Conservation (phyloP, 92 coral and sea anemone genomes). For the Hydrozoanthus gracilis region DNA sequence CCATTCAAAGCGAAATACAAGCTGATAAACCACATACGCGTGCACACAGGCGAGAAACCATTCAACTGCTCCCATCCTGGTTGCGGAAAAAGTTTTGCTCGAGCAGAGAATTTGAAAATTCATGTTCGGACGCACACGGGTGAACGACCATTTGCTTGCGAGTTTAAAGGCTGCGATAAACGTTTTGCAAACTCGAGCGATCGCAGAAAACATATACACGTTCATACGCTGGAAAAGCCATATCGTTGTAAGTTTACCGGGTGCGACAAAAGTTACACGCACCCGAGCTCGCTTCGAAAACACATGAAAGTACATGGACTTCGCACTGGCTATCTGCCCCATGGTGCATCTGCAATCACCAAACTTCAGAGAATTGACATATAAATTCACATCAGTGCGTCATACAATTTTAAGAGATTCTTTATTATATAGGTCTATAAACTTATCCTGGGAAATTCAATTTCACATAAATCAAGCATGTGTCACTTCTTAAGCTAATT, state of each 20-base stretch:
- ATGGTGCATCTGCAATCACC: conserved; percentile 33
- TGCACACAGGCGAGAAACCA: conserved; percentile 98
- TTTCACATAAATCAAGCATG: no score
- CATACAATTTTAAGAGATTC: not conserved
- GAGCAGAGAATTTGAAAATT: conserved; percentile 96
- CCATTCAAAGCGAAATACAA: conserved; percentile 99
- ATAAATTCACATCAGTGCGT: not conserved
- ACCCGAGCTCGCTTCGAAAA: conserved; percentile 95
- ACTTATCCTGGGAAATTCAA: no score
- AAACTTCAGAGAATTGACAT: conserved; percentile 43
- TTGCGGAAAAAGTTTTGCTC: conserved; percentile 94
- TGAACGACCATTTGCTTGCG: conserved; percentile 96
- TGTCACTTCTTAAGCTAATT: no score
- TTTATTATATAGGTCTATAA: not conserved
- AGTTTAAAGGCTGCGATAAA: conserved; percentile 93
- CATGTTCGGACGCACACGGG: conserved; percentile 97
- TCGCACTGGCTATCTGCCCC: conserved; percentile 49
- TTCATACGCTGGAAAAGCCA: conserved; percentile 96
- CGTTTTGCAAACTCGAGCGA: conserved; percentile 99
- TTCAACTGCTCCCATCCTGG: conserved; percentile 90
- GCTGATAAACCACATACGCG: conserved; percentile 93
- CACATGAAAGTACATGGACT: conserved; percentile 93
- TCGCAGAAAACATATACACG: conserved; percentile 94
- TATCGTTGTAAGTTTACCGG: conserved; percentile 95
- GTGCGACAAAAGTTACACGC: conserved; percentile 96